Evolutionary conservation across 2,113 vertebrate genomes (phyloP).

Genomic region (Cettia cetti): DNA sequence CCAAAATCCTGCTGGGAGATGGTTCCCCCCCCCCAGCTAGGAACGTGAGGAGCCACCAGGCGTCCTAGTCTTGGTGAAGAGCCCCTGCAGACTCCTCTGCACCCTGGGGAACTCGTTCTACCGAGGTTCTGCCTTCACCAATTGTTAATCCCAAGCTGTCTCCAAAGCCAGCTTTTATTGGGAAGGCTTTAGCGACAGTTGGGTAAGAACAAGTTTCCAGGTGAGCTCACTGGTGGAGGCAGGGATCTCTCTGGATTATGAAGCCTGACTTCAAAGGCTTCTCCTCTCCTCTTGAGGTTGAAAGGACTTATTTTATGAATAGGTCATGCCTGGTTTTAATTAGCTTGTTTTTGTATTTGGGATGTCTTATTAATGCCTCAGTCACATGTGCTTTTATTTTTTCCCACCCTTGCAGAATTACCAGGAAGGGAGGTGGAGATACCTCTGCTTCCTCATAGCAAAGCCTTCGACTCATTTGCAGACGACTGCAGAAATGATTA

Average conservation of each 20-base stretch:
- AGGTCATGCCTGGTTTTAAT: constrained; percentile 58
- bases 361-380: constrained; percentile 16
- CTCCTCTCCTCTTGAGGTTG: constrained; percentile 11
- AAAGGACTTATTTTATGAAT: constrained; percentile 49
- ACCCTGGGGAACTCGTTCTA: background rate
- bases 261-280: constrained; percentile 54
- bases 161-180: background rate
- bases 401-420: constrained; percentile 34
- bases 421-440: constrained; percentile 25
- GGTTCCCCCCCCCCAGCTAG: background rate
- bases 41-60: background rate
- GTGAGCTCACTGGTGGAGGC: constrained; percentile 11
- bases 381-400: constrained; percentile 37
- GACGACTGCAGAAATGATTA: constrained; percentile 41
- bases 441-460: constrained; percentile 48
- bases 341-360: constrained; percentile 45
- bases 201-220: constrained; percentile 12
- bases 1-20: background rate
- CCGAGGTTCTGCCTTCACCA: background rate
- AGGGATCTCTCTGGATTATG: background rate
- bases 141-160: background rate
- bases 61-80: fast-evolving
- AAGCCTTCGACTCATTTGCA: constrained; percentile 30
- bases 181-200: background rate
- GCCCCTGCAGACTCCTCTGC: background rate